Base-by-base conservation (phyloP, 2,888 invertebrate species). In the Alloplasta piceator region DNA sequence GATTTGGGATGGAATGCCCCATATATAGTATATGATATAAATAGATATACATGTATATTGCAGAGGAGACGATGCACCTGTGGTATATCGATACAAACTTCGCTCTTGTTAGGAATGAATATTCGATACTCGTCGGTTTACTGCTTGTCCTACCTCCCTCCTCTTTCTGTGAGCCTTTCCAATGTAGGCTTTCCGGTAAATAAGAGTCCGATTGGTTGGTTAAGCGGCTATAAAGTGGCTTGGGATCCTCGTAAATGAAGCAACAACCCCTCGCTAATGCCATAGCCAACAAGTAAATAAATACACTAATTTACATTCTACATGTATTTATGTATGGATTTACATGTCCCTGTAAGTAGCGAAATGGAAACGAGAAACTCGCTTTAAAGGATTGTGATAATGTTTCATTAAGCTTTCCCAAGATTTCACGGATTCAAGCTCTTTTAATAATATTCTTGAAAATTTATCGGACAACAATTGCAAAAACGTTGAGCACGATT, bases 211-310 rank as follows among this genome's bases (percentile, higher is more conserved):
- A 81, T 81, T 75, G 78, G 55, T 71, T 70, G 78, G 66, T 81
- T 81, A 81, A 81, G 78, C 81, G 74, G 78, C 78, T 78, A 81
- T 75, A 78, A 81, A 81, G 71, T 78, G 66, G 81, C 78, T 71
- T 43, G 74, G 56, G 66, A 75, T 70, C 52, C 70, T 78, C 74
- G 81, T 78, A 74, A 81, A 81, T 75, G 78, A 75, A 71, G 61
- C 70, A 76, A 64, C 75, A 66, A 48, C 10, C 66, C 50, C 56
- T 60, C 55, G 26, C 36, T 78, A 48, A 78, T 78, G 48, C 60
- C 61, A 48, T 48, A 39, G 60, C 64, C 66, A 55, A 70, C 75
- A 61, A 46, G 61, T 67, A 67, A 64, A 9, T 43, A 56, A 26
- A 26, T 36, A 36, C 26, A 56, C 36, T 56, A 6, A 56, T 56